Percentiles rank a stretch among this genome's conserved stretches.
phyloP scores from a whole-genome alignment of 2,797 vertebrate genomes.

The Columba guinea region DNA sequence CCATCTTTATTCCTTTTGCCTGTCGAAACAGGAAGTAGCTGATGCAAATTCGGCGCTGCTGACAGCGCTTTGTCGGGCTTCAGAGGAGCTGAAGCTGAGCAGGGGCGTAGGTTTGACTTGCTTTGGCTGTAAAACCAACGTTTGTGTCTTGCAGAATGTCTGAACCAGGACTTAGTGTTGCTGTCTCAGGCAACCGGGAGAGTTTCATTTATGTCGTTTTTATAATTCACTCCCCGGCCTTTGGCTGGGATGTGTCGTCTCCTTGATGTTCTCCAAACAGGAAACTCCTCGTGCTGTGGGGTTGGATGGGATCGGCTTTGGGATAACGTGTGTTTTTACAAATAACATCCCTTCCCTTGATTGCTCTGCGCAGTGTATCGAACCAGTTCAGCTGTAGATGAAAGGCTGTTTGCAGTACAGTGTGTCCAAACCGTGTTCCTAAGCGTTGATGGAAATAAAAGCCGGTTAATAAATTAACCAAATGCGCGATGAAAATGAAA shows the following conservation, averaged over 20 bases:
- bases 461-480: not conserved
- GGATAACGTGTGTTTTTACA: not conserved
- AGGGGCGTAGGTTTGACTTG: not conserved
- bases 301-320: not conserved
- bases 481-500: not conserved
- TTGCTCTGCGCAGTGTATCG: not conserved
- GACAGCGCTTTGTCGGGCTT: not conserved
- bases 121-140: not conserved
- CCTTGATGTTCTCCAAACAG: not conserved
- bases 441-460: not conserved
- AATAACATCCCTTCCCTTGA: not conserved
- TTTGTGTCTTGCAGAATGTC: not conserved
- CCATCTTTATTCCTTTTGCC: conserved; percentile 25
- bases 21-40: conserved; percentile 49
- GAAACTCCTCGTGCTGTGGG: not conserved
- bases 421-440: not conserved
- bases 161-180: not conserved
- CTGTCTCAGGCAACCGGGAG: not conserved
- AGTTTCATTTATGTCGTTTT: not conserved
- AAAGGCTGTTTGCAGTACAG: not conserved
- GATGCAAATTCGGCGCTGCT: conserved; percentile 12
- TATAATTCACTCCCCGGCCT: fast-evolving
- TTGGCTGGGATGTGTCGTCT: not conserved
- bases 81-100: not conserved
- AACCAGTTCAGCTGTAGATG: not conserved